Base-by-base conservation (phyloP, 2,888 invertebrate genomes). In the Pyrrhosoma nymphula region DNA sequence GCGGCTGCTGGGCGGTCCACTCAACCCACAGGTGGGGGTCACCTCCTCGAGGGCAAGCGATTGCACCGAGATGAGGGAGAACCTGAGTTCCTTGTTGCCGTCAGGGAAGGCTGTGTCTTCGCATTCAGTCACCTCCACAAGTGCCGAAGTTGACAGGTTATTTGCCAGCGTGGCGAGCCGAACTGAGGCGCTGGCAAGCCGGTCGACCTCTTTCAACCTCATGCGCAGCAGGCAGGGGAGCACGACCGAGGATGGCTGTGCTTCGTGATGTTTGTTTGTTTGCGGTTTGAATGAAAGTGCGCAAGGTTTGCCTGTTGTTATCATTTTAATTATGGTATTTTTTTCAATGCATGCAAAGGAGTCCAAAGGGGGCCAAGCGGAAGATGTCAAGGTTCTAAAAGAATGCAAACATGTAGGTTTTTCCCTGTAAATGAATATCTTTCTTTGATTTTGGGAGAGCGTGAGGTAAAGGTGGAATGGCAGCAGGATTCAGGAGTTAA, bases 191-290 rank as follows among this genome's bases (percentile, higher is more conserved):
- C 91, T 96, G 18, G 96, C 96, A 18, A 96, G 95, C 60, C 88
- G 96, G 35, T 95, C 96, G 30, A 95, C 95, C n/a, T 96, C 96
- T 88, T 96, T 96, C 90, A 96, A 96, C 90, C 95, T 96, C n/a
- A 96, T 96, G 20, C 95, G 96, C 55, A 95, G 96, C 30, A 91
- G 96, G 75, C 95, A 96, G 39, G 95, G 95, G 39, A 96, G 96
- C 89, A 95, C 90, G 39, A 95, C 95, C 18, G 96, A 96, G n/a
- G 96, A 96, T 95, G 95, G 95, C 26, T 93, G 88, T 56, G 95
- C 95, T 39, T 96, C 95, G 96, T 95, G 95, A 95, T 93, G 93
- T 93, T 69, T 93, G 69, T 93, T 75, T 60, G n/a, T 75, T 75
- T 60, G 47, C 16, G 18, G 47, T 47, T 12, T 20, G 93, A 69